Conservation (phyloP, 1,140 invertebrate genomes). For the Papilio helenus region DNA sequence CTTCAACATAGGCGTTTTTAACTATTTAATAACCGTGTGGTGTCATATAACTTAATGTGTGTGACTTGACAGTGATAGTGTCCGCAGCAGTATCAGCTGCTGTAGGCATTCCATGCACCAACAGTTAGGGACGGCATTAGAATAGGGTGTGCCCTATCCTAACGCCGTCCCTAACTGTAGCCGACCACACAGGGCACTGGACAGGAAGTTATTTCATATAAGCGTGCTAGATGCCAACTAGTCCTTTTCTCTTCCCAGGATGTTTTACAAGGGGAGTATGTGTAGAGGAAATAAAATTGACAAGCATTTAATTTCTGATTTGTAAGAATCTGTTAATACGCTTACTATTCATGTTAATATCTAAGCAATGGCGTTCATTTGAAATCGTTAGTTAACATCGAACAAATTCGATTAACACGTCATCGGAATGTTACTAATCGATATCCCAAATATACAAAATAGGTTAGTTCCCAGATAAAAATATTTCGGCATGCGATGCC, state of each 20-base stretch:
- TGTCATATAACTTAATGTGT: not conserved
- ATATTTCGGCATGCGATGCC: not conserved
- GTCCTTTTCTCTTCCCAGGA: not conserved
- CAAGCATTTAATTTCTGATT: not conserved
- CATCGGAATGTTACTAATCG: slow-evolving; percentile 6
- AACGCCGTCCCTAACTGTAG: no score
- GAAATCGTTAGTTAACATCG: not conserved
- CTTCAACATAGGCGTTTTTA: not conserved
- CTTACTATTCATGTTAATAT: not conserved
- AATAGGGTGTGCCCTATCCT: no score
- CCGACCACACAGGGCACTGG: no score
- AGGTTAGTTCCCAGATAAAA: not conserved
- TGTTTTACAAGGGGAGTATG: not conserved
- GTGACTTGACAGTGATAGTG: not conserved
- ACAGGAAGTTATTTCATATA: not conserved
- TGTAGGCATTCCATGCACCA: not conserved
- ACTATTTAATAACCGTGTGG: not conserved
- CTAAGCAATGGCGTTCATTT: not conserved
- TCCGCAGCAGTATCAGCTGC: not conserved
- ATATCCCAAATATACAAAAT: slow-evolving; percentile 1
- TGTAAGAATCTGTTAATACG: not conserved
- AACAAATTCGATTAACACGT: not conserved
- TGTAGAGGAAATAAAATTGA: not conserved
- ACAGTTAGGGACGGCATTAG: no score
- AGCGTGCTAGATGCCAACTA: not conserved